Conservation (phyloP, 2,113 vertebrate species). For the Piprites chloris region DNA sequence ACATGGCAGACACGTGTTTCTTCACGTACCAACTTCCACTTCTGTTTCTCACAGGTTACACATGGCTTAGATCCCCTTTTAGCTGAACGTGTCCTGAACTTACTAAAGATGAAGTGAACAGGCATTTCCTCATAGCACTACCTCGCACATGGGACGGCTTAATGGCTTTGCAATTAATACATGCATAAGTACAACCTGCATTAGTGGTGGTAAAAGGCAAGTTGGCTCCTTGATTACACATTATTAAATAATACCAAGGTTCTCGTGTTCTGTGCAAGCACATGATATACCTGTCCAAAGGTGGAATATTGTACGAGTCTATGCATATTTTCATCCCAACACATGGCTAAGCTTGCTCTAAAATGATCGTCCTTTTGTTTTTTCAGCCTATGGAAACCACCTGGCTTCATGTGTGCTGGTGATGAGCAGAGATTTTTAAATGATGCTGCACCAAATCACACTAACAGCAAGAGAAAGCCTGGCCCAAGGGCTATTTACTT, state of each 20-base stretch:
- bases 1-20: background rate
- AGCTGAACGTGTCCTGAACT: constrained; percentile 5
- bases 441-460: background rate
- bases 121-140: constrained; percentile 40
- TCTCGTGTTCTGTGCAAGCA: background rate
- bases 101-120: constrained; percentile 54
- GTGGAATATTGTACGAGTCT: background rate
- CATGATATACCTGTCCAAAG: background rate
- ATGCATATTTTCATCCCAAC: background rate
- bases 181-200: constrained; percentile 69
- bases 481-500: background rate
- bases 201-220: constrained; percentile 36
- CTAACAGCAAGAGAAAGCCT: background rate
- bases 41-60: constrained; percentile 54
- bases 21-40: background rate
- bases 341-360: background rate
- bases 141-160: constrained; percentile 59
- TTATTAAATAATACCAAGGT: constrained; percentile 3
- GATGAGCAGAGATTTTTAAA: background rate
- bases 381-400: background rate
- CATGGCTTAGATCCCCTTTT: constrained; percentile 40
- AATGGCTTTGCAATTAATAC: constrained; percentile 66
- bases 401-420: background rate
- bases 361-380: background rate
- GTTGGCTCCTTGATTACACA: constrained; percentile 31